Evolutionary conservation across 2,113 vertebrate genomes (phyloP), one percentile per base, ranked within the genome.

Genomic region (Herpailurus yagouaroundi): DNA sequence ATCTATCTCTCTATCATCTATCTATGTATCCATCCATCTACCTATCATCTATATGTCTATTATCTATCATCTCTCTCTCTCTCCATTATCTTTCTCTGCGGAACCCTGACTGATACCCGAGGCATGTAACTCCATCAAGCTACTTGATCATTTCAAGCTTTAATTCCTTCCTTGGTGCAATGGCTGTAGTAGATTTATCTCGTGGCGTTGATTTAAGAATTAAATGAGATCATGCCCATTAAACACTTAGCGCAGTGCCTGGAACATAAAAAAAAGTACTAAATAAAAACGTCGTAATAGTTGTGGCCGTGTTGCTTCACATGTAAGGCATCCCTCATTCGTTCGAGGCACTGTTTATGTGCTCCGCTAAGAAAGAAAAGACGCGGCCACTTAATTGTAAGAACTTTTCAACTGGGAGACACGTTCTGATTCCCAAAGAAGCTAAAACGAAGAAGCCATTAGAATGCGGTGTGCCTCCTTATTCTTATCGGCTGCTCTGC

Each of bases 401-500:
- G 79, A 33, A 29, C 5, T 7, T n/a, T n/a, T n/a, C 7, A 0
- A 29, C 10, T 12, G 48, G 25, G 18, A 14, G 60, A 13, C 2
- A 45, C 29, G 10, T 38, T 79, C 89, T 36, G 73, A 38, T 23
- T 73, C 38, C 52, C 77, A 19, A 55, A 77, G 48, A 48, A 9
- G 31, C 48, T 74, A 3, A 57, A 36, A 9, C 10, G 1, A 36
- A 13, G 18, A 1, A 31, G 36, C n/a, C 12, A 15, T 15, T n/a
- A 18, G 68, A 36, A 23, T 0, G 11, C 15, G 0, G 0, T 0
- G 1, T 4, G 13, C 14, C 71, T 64, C 74, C 21, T 9, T 5
- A 0, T 48, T 38, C 66, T 45, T 18, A 10, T 5, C 12, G 45
- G 19, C 15, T 18, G 15, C 36, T n/a, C 21, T 1, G 36, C 4